Conservation (phyloP, 2,797 vertebrate genomes). For the Clarias platycephalus region DNA sequence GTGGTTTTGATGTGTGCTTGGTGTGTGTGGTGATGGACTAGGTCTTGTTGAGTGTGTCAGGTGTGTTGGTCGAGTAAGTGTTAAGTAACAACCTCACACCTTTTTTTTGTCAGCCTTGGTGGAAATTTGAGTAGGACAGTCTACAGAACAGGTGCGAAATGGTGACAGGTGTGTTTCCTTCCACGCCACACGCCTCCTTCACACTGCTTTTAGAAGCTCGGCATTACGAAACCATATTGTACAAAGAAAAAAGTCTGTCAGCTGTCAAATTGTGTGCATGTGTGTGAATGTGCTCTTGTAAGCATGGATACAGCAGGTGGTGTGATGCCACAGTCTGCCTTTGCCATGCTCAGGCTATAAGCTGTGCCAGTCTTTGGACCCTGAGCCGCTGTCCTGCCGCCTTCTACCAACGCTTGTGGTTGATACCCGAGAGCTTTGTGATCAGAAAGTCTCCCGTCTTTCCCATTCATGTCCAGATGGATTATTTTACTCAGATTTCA, state of each 20-base stretch:
- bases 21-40: not conserved
- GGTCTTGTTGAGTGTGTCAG: slow-evolving; percentile 1
- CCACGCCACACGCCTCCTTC: slow-evolving; percentile 8
- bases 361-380: slow-evolving; percentile 30
- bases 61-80: slow-evolving; percentile 35
- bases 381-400: slow-evolving; percentile 6
- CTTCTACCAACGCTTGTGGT: slow-evolving; percentile 19
- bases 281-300: not conserved
- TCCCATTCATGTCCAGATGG: slow-evolving; percentile 55
- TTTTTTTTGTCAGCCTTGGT: slow-evolving; percentile 48
- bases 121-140: slow-evolving; percentile 44
- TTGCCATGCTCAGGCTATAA: not conserved
- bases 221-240: slow-evolving; percentile 6
- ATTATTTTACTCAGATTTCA: slow-evolving; percentile 73
- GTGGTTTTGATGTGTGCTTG: not conserved
- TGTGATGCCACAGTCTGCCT: slow-evolving; percentile 39
- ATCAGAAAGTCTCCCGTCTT: slow-evolving; percentile 51
- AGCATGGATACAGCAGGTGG: slow-evolving; percentile 48
- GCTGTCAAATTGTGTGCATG: slow-evolving; percentile 3
- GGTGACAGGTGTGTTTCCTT: slow-evolving; percentile 33
- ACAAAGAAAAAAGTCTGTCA: not conserved
- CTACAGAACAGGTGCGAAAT: slow-evolving; percentile 37
- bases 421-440: slow-evolving; percentile 49
- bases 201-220: not conserved
- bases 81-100: slow-evolving; percentile 66